Evolutionary conservation across 2,888 invertebrate genomes (phyloP).

Genomic region (Pedicia rivosa): DNA sequence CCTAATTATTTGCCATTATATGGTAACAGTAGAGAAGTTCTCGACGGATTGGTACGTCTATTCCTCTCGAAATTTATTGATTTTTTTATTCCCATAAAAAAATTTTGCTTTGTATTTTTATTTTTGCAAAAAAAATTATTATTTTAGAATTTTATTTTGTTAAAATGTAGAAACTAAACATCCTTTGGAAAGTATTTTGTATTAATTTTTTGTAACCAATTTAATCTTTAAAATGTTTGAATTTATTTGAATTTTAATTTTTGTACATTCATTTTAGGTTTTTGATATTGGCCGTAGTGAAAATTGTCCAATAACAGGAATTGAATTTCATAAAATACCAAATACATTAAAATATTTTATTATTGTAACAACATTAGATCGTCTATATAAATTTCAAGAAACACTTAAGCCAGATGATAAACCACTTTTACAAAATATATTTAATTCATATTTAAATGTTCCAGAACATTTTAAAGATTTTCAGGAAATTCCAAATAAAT

Average conservation of each 20-base stretch:
- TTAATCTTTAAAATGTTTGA: too few relatives aligned
- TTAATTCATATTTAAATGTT: constrained; percentile 55
- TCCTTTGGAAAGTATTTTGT: too few relatives aligned
- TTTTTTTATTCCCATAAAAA: too few relatives aligned
- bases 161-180: too few relatives aligned
- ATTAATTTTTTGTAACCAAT: too few relatives aligned
- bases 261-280: constrained; percentile 47
- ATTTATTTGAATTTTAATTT: too few relatives aligned
- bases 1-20: constrained; percentile 59
- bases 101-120: too few relatives aligned
- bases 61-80: background rate
- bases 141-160: constrained; percentile 22
- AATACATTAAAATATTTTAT: constrained; percentile 61
- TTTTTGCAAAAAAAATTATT: constrained; percentile 11
- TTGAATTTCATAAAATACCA: constrained; percentile 64
- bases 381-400: constrained; percentile 80
- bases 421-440: constrained; percentile 51
- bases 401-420: constrained; percentile 59
- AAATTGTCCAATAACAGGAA: constrained; percentile 68
- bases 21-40: constrained; percentile 54
- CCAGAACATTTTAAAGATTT: constrained; percentile 45
- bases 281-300: constrained; percentile 73
- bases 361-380: constrained; percentile 66
- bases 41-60: constrained; percentile 53
- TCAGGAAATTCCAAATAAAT: constrained; percentile 52